A percentile compares a stretch with the other conserved stretches of the same genome.
Evolutionary conservation across 2,888 invertebrate species (phyloP).

Genomic region (Chouioia cunea): DNA sequence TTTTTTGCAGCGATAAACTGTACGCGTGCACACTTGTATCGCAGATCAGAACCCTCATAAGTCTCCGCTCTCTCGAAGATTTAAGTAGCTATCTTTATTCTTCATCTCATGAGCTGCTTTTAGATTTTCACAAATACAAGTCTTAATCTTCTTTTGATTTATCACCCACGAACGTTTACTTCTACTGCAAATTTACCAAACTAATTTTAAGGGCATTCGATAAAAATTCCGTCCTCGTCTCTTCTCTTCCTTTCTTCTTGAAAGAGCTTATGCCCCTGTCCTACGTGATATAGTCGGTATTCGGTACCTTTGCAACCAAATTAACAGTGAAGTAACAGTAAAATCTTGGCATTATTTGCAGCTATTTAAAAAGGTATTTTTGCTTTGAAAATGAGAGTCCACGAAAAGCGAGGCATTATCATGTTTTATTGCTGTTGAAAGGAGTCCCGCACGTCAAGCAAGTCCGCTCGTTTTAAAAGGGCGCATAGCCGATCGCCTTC

Average conservation of each 20-base stretch:
- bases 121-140: background rate
- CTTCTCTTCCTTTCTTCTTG: background rate
- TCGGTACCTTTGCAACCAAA: too few species aligned
- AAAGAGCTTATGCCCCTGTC: too few species aligned
- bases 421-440: slow-evolving; percentile 21
- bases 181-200: background rate
- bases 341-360: slow-evolving; percentile 8
- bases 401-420: slow-evolving; percentile 21
- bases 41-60: background rate
- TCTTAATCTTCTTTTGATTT: slow-evolving; percentile 33
- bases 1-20: slow-evolving; percentile 17
- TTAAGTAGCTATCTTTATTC: slow-evolving; percentile 38
- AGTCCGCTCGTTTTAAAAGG: too few species aligned
- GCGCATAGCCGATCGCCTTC: slow-evolving; percentile 6
- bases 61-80: slow-evolving; percentile 4
- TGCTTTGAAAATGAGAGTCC: background rate
- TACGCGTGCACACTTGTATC: background rate
- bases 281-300: too few species aligned
- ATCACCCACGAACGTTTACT: background rate
- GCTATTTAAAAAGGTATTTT: too few species aligned
- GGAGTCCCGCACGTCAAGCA: too few species aligned
- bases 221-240: too few species aligned
- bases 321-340: background rate
- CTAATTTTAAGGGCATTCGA: too few species aligned
- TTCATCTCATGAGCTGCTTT: slow-evolving; percentile 34